Base-by-base conservation (phyloP, 64 coral and sea anemone species). In the Cladopsammia gracilis region DNA sequence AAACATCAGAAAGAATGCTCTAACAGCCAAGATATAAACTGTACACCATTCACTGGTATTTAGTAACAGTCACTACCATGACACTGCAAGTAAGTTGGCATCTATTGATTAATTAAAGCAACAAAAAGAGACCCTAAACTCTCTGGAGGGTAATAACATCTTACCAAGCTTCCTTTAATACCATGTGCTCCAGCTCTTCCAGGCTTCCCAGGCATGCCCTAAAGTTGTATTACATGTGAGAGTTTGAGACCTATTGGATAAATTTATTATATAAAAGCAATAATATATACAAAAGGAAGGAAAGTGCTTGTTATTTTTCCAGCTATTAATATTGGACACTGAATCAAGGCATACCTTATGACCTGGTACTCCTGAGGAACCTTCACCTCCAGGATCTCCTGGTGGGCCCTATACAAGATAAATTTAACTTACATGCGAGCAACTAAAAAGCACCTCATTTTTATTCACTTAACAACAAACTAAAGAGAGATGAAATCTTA, bases 121-220 rank as follows among this genome's bases (percentile, higher is more conserved):
- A 52, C 52, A 4, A 26, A 75, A 42, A 18, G 19, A n/a, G 12
- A 12, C 13, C 10, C 10, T 75, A 76, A 18, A 56, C 12, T n/a
- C n/a, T n/a, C 12, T 56, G 5, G 34, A 34, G 34, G 34, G 34
- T 34, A 64, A 18, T 19, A 19, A 43, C 70, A 72, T 43, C 57
- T 82, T 48, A 82, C 80, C 16, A 23, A 48, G 20, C 43, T 84
- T 65, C 80, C 80, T 84, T 84, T 84, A 5, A 50, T 62, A 15
- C 80, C 80, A 68, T 64, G 60, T 14, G 18, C 67, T 84, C 80
- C 80, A 67, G 60, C 60, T 67, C 20, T 84, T 3, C 80, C 80
- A 18, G 45, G 80, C 43, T 84, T 84, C 68, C 80, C 80, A 13
- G 80, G 80, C 80, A 68, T 84, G 3, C 80, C 80, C 80, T 84